These are phyloP conservation scores for Theropithecus gelada DNA, from an alignment of 2,113 vertebrate species.

Conservation along the genomic window DNA sequence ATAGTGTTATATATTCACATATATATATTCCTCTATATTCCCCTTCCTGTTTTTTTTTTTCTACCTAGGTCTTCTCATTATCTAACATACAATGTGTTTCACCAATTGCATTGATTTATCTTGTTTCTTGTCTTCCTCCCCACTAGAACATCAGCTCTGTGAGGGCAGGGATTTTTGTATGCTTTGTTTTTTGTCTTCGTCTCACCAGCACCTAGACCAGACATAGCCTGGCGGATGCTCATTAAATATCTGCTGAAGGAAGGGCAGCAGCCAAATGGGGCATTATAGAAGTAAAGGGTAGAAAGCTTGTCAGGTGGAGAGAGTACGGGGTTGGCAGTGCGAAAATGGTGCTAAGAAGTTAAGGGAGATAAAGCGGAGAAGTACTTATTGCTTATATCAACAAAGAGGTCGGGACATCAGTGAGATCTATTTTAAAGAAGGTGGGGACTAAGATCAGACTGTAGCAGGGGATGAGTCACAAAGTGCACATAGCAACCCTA, in stretches of 20 bases:
- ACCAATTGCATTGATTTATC: neutral
- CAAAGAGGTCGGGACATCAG: neutral
- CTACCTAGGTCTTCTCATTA: neutral
- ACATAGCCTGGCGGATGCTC: neutral
- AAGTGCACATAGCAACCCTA: neutral
- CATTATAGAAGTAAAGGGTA: neutral
- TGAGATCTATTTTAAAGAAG: conserved; percentile 42
- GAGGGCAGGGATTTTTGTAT: neutral
- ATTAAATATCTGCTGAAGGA: conserved; percentile 22
- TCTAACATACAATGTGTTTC: neutral
- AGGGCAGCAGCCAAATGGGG: neutral
- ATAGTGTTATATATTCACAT: neutral
- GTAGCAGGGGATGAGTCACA: neutral
- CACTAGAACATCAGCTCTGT: neutral
- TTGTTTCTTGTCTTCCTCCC: conserved; percentile 10
- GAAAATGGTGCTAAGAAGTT: neutral
- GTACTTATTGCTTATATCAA: neutral
- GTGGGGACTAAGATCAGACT: neutral
- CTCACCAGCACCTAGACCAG: neutral
- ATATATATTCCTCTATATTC: neutral
- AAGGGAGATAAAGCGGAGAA: conserved; percentile 9
- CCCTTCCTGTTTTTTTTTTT: neutral
- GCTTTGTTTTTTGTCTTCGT: neutral
- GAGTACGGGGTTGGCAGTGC: neutral
- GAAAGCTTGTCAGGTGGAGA: neutral